A percentile compares a stretch with the other conserved stretches of the same genome.
phyloP scores from a whole-genome alignment of 2,888 invertebrate species.

The Coleophora flavipennella region DNA sequence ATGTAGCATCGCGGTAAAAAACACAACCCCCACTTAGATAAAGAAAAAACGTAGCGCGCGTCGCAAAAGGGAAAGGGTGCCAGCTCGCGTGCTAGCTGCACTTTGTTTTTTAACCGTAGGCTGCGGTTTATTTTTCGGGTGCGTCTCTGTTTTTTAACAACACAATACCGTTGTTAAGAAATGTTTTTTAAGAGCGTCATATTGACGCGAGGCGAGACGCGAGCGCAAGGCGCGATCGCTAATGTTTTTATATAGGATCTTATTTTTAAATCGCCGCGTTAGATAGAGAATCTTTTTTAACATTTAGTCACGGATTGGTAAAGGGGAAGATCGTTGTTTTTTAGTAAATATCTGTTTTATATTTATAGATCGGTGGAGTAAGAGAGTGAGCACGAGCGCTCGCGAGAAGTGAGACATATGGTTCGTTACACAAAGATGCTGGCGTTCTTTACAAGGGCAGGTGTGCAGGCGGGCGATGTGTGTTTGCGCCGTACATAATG shows the following conservation, averaged over 20 bases:
- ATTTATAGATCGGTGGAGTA: conserved; percentile 39
- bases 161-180: conserved; percentile 64
- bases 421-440: conserved; percentile 46
- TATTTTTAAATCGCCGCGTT: conserved; percentile 61
- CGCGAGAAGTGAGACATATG: conserved; percentile 40
- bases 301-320: conserved; percentile 59
- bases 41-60: conserved; percentile 64
- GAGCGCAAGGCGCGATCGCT: conserved; percentile 52
- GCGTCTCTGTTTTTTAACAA: conserved; percentile 69
- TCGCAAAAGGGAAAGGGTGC: conserved; percentile 72
- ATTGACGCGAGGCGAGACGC: conserved; percentile 55
- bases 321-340: conserved; percentile 51
- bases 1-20: conserved; percentile 64
- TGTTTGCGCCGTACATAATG: conserved; percentile 18
- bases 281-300: conserved; percentile 48
- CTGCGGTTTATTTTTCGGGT: conserved; percentile 69
- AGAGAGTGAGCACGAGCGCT: conserved; percentile 39
- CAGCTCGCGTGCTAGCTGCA: conserved; percentile 63
- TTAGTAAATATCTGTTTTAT: conserved; percentile 35
- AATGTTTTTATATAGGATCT: conserved; percentile 49
- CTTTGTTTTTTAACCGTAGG: conserved; percentile 65
- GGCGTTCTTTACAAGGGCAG: conserved; percentile 37
- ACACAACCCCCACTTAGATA: conserved; percentile 62
- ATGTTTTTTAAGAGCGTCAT: conserved; percentile 66
- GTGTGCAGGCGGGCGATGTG: conserved; percentile 22